A percentile compares a stretch with the other conserved stretches of the same genome.
Evolutionary conservation across 2,888 invertebrate species (phyloP).

Genomic region (Anorthoa munda): DNA sequence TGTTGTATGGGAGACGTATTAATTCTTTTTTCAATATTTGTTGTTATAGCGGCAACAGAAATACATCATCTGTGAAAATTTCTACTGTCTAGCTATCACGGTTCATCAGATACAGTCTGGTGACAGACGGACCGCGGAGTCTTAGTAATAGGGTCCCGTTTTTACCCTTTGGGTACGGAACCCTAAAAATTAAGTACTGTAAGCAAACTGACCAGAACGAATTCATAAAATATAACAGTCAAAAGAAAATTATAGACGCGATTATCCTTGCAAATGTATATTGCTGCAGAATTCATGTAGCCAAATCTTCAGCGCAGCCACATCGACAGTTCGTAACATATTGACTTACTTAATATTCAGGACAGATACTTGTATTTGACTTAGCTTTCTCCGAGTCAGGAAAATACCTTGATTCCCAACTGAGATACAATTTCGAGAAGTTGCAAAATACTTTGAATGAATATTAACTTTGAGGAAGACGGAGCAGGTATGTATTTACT

Average conservation of each 20-base stretch:
- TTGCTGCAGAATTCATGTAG: constrained; percentile 16
- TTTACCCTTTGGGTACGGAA: too few species aligned
- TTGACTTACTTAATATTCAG: constrained; percentile 45
- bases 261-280: neutral
- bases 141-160: too few species aligned
- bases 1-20: too few species aligned
- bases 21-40: too few species aligned
- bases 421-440: constrained; percentile 41
- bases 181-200: too few species aligned
- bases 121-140: too few species aligned
- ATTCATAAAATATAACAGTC: constrained; percentile 4
- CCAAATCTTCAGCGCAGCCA: constrained; percentile 20
- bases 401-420: constrained; percentile 28
- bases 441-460: constrained; percentile 12
- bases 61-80: too few species aligned
- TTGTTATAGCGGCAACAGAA: too few species aligned
- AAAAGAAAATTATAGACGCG: constrained; percentile 4
- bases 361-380: constrained; percentile 36
- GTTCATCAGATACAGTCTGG: too few species aligned
- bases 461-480: constrained; percentile 11
- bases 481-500: constrained; percentile 2
- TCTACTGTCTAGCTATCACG: too few species aligned
- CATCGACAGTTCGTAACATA: constrained; percentile 28
- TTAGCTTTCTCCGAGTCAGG: constrained; percentile 22
- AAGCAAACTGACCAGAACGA: constrained; percentile 5